Conservation (phyloP, 2,797 vertebrate species). For the Poecile montanus region DNA sequence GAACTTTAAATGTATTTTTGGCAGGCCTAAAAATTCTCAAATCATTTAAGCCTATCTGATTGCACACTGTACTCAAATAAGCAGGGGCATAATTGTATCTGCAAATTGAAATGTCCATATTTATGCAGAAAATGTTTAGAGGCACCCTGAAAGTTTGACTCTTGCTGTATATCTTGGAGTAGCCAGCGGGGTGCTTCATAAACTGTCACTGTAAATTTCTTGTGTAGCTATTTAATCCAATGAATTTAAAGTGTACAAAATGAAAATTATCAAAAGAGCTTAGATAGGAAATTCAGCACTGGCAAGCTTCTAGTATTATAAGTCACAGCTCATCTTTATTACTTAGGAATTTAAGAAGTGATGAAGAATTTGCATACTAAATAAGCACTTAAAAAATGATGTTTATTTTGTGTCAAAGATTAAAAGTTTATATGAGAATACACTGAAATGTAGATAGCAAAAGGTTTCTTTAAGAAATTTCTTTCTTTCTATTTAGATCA, state of each 20-base stretch:
- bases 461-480: neutral
- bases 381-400: constrained; percentile 43
- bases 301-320: constrained; percentile 15
- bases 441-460: constrained; percentile 64
- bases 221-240: constrained; percentile 49
- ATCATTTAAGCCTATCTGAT: neutral
- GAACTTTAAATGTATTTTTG: constrained; percentile 15
- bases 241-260: constrained; percentile 17
- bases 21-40: constrained; percentile 20
- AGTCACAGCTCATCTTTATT: neutral
- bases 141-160: constrained; percentile 37
- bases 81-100: neutral
- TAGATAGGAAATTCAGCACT: constrained; percentile 47
- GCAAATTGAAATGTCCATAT: neutral
- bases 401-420: constrained; percentile 44
- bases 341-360: neutral
- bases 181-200: constrained; percentile 36
- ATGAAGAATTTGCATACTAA: constrained; percentile 16
- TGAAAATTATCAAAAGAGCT: neutral
- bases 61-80: constrained; percentile 5
- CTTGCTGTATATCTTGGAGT: constrained; percentile 58
- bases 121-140: constrained; percentile 20
- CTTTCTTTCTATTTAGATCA: neutral
- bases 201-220: constrained; percentile 43
- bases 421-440: constrained; percentile 35